Base-by-base conservation (phyloP, 1,140 invertebrate species). In the Lucilia cuprina region DNA sequence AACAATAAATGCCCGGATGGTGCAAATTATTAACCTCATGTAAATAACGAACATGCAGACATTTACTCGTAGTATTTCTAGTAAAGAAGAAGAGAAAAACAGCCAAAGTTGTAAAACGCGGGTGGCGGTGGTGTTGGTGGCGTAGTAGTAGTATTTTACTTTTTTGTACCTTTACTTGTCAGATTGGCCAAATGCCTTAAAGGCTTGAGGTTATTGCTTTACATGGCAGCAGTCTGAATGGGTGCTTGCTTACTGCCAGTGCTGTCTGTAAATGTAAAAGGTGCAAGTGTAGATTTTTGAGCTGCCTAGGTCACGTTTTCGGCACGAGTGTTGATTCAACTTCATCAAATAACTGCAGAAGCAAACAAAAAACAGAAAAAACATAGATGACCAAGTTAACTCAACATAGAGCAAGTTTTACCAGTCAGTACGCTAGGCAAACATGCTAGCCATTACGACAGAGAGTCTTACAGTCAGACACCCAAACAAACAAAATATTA, bases 271-370 rank as follows among this genome's bases (percentile, higher is more conserved):
- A 47, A 78, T 78, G 35, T 19, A 78, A 70, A 78, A 80, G 77
- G 41, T 80, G 77, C 77, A 80, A 80, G 77, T 80, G 77, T 80
- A 49, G 41, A 80, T 49, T 47, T 47, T 80, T 78, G 75, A 80
- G 47, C 47, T 80, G 41, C 25, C 41, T 80, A 30, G 77, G 77
- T 80, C 77, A 80, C 77, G 77, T 80, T 80, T 80, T 80, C 77
- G 77, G 77, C 77, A 80, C 77, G 77, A 80, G 77, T 80, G 19
- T 19, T 50, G 41, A 25, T 21, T 80, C 47, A 49, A 47, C 77
- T 80, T 50, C 10, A 70, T 70, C 65, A 25, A 19, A 70, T 19
- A 70, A 70, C 55, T 60, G n/a, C 55, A 60, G 55, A 60, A 60
- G 55, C 55, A 60, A 60, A 60, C 41, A 41, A 41, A 7, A 41